A percentile compares a stretch with the other conserved stretches of the same genome.
These are phyloP conservation scores for Chymomyza fuscimana DNA, from an alignment of 2,888 invertebrate genomes.

Conservation along the genomic window DNA sequence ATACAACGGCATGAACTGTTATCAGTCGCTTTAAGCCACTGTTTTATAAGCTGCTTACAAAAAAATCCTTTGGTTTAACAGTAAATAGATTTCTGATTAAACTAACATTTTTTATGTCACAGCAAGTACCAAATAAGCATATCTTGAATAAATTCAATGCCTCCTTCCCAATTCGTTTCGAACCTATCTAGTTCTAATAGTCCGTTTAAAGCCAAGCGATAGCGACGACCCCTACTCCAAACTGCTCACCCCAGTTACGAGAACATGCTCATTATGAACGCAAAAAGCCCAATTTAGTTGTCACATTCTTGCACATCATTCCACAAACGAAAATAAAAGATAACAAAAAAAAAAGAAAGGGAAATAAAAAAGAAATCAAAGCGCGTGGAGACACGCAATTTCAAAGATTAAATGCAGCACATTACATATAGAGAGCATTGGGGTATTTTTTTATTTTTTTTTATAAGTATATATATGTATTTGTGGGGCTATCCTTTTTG, in stretches of 20 bases:
- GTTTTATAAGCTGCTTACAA: too few relatives aligned
- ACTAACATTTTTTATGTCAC: not conserved
- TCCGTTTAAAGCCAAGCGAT: not conserved
- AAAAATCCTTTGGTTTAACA: too few relatives aligned
- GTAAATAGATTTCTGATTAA: too few relatives aligned
- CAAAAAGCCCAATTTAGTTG: not conserved
- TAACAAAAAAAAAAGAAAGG: not conserved
- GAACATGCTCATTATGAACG: not conserved
- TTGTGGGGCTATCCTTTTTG: constrained; percentile 13
- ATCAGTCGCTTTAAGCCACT: too few relatives aligned
- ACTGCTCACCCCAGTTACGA: not conserved
- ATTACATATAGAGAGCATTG: constrained; percentile 42
- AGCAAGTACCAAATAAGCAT: not conserved
- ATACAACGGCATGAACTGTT: too few relatives aligned
- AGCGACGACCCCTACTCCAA: not conserved
- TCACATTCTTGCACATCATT: not conserved
- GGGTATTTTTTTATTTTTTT: constrained; percentile 26
- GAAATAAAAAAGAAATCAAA: not conserved
- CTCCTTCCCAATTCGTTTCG: not conserved
- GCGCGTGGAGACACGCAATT: not conserved
- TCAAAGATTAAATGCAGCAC: constrained; percentile 61
- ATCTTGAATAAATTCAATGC: not conserved
- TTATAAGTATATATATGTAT: constrained; percentile 27
- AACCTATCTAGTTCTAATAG: not conserved
- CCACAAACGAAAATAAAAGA: not conserved